These are phyloP conservation scores for Corvus moneduloides DNA, from an alignment of 2,113 vertebrate species.

Conservation along the genomic window DNA sequence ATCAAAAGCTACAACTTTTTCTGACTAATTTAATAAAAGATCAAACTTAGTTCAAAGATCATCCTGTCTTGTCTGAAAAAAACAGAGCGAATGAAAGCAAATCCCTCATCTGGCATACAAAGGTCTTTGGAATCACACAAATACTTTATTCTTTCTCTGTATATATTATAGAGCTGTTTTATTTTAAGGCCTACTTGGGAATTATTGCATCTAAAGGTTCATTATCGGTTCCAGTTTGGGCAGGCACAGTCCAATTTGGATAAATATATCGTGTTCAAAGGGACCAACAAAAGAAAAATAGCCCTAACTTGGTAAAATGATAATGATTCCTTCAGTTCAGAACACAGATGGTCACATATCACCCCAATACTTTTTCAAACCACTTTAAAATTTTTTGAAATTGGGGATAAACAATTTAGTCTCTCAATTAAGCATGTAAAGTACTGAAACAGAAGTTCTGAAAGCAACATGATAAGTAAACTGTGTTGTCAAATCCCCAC, in stretches of 20 bases:
- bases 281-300: constrained; percentile 24
- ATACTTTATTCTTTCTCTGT: constrained; percentile 34
- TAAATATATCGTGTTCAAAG: constrained; percentile 55
- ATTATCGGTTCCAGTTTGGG: constrained; percentile 34
- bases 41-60: neutral
- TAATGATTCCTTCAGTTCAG: neutral
- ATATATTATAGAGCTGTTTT: constrained; percentile 49
- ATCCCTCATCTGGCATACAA: constrained; percentile 17
- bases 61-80: neutral
- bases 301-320: constrained; percentile 13
- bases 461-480: constrained; percentile 15
- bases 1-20: neutral
- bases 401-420: neutral
- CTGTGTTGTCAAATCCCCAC: neutral
- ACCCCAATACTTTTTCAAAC: neutral
- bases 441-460: neutral
- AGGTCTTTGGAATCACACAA: constrained; percentile 14
- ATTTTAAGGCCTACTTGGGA: constrained; percentile 59
- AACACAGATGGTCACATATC: neutral
- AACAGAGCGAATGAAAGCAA: neutral
- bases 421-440: neutral
- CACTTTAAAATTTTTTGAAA: neutral
- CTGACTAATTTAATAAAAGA: constrained; percentile 25
- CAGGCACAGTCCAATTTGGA: constrained; percentile 46
- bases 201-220: constrained; percentile 43